Evolutionary conservation across 2,888 invertebrate genomes (phyloP).

Genomic region (Eupithecia inturbata): DNA sequence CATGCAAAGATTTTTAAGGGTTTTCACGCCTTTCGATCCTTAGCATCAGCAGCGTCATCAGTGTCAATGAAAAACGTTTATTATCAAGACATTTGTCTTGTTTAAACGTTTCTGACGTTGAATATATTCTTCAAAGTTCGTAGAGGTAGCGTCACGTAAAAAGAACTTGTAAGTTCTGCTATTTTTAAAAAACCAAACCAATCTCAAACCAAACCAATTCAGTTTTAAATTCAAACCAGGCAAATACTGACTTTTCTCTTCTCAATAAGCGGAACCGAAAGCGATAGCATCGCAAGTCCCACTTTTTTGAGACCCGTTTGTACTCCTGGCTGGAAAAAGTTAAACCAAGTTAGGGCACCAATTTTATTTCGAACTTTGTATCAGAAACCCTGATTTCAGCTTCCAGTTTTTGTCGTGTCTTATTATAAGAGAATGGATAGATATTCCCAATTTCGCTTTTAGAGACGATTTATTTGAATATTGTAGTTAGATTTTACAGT

Average conservation of each 20-base stretch:
- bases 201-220: background rate
- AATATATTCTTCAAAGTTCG: no score
- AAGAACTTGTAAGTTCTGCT: background rate
- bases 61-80: no score
- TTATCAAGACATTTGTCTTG: no score
- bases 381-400: background rate
- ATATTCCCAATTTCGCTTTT: no score
- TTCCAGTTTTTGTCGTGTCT: background rate
- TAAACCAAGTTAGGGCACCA: background rate
- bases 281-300: constrained; percentile 74
- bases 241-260: constrained; percentile 74
- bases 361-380: background rate
- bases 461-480: no score
- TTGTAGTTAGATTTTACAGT: no score
- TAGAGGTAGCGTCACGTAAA: no score
- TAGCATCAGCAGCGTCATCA: no score
- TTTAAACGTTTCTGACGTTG: no score
- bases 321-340: constrained; percentile 66
- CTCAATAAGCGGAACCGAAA: constrained; percentile 68
- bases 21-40: no score
- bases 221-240: constrained; percentile 20
- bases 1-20: no score
- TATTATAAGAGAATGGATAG: no score
- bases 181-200: constrained; percentile 1
- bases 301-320: constrained; percentile 72